Evolutionary conservation across 2,113 vertebrate genomes (phyloP), one percentile per base, ranked within the genome.

Genomic region (Kryptolebias marmoratus): DNA sequence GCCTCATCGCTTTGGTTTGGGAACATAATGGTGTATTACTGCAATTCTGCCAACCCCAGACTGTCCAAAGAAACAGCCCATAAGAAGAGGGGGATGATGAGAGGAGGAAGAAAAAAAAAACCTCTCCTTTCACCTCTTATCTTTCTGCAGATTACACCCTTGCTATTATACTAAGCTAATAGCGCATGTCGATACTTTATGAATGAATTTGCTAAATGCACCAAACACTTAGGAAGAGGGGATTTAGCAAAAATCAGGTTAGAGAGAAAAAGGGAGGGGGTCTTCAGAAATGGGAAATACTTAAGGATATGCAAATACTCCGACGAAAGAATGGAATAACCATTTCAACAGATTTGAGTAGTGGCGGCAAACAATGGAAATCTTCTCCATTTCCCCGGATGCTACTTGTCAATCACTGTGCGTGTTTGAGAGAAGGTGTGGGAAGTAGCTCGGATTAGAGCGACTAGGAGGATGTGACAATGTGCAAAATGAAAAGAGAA

Each of bases 251-350:
- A 87, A 87, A 79, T 63, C 73, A 75, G 78, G 65, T 85, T 64
- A 48, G 63, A 57, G 73, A 63, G 48, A 52, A 71, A 50, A 44
- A 30, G 62, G 54, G 67, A 42, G 28, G 49, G 91, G 72, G 87
- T 77, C 58, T 94, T 93, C 93, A 89, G 94, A 93, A 95, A 96
- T 80, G 79, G 80, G 93, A 95, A 95, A 96, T 96, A 95, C 95
- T 96, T 96, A 95, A 95, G 95, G 94, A 96, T 96, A 97, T 98
- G 96, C 96, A 97, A 97, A 97, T 96, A 92, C 76, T 79, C 84
- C 54, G 65, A 84, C 47, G 9, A 71, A 91, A 92, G 94, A 95
- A 96, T 94, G 92, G 94, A 95, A 96, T 94, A 94, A 93, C 60
- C 64, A 90, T 93, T 94, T 93, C 92, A 94, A 92, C 92, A 96